A percentile compares a stretch with the other conserved stretches of the same genome.
Conservation (phyloP, 2,797 vertebrate species). For the Enteromius unitaeniatus region DNA sequence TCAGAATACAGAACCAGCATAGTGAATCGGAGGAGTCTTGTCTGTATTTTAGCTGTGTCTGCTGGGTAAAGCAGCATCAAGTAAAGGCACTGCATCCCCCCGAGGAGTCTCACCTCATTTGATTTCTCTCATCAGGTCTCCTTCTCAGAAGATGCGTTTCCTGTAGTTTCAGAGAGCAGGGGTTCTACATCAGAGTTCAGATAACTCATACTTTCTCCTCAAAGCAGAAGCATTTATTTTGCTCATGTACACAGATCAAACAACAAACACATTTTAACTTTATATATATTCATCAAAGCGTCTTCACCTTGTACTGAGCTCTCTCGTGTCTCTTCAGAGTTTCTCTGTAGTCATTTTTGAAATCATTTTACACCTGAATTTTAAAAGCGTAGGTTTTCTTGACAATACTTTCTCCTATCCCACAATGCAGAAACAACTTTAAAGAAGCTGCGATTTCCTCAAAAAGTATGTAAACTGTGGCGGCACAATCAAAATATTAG, state of each 20-base stretch:
- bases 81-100: conserved; percentile 23
- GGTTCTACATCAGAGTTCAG: conserved; percentile 21
- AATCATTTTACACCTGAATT: background rate
- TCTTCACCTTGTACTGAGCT: background rate
- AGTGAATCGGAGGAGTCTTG: conserved; percentile 7
- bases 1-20: conserved; percentile 38
- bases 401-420: background rate
- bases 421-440: background rate
- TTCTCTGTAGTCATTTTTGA: background rate
- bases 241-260: background rate
- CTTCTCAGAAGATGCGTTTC: background rate
- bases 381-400: background rate
- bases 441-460: background rate
- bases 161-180: background rate
- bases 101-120: conserved; percentile 9
- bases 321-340: background rate
- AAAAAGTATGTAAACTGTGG: background rate
- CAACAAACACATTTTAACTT: background rate
- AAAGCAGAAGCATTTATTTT: conserved; percentile 23
- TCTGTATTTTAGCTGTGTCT: conserved; percentile 1
- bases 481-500: background rate
- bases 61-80: conserved; percentile 9
- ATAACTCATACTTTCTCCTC: conserved; percentile 6
- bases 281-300: background rate
- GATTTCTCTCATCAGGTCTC: background rate